These are phyloP conservation scores for Papilio aristodemus DNA, from an alignment of 1,140 invertebrate species.

Conservation along the genomic window DNA sequence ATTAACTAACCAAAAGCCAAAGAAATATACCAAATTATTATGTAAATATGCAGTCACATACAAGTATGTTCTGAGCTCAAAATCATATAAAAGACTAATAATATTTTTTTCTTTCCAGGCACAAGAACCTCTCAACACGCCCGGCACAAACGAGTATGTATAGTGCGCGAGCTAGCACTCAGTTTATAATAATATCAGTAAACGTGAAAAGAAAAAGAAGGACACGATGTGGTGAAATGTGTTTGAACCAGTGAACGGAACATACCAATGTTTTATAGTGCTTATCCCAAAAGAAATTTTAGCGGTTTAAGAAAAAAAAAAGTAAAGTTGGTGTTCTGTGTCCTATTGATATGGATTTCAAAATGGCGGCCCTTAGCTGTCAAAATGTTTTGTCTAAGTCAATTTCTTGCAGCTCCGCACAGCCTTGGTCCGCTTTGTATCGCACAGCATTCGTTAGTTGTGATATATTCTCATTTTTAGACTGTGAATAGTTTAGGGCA, in stretches of 20 bases:
- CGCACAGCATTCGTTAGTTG: conserved; percentile 50
- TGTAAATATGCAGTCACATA: neutral
- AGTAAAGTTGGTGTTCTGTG: conserved; percentile 48
- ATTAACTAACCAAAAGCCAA: no score
- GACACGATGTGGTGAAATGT: conserved; percentile 70
- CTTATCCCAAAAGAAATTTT: conserved; percentile 54
- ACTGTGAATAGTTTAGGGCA: conserved; percentile 60
- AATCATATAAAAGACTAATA: neutral
- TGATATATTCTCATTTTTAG: conserved; percentile 51
- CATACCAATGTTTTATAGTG: conserved; percentile 58
- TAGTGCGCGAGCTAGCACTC: conserved; percentile 73
- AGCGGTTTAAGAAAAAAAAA: conserved; percentile 63
- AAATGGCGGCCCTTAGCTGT: conserved; percentile 45
- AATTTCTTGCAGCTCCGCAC: conserved; percentile 34
- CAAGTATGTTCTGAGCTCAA: neutral
- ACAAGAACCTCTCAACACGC: conserved; percentile 86
- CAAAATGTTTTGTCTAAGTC: conserved; percentile 27
- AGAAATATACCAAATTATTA: neutral
- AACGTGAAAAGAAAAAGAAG: conserved; percentile 78
- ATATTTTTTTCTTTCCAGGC: conserved; percentile 81
- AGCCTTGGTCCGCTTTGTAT: conserved; percentile 53
- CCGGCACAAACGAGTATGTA: conserved; percentile 87
- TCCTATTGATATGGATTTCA: conserved; percentile 56
- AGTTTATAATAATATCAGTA: conserved; percentile 73
- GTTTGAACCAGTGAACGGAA: conserved; percentile 72